These are phyloP conservation scores for Neocrepidodera transversa DNA, from an alignment of 2,888 invertebrate genomes.

Conservation along the genomic window DNA sequence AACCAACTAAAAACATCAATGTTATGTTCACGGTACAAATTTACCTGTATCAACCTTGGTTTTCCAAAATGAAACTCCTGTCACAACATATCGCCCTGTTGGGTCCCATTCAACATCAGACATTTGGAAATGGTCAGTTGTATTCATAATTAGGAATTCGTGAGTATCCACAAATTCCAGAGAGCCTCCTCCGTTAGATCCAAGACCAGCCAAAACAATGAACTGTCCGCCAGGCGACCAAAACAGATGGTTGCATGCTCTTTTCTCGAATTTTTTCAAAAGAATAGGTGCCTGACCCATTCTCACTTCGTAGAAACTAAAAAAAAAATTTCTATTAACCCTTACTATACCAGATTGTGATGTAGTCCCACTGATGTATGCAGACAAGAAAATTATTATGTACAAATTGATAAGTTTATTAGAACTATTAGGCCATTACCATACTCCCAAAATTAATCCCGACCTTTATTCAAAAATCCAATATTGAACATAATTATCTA, in stretches of 20 bases:
- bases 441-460: too few relatives aligned
- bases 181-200: slow-evolving; percentile 86
- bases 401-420: too few relatives aligned
- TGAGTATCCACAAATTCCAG: slow-evolving; percentile 95
- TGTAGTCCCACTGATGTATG: too few relatives aligned
- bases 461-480: too few relatives aligned
- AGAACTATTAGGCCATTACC: too few relatives aligned
- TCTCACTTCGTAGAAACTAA: slow-evolving; percentile 79
- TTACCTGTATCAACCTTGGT: slow-evolving; percentile 83
- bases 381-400: too few relatives aligned
- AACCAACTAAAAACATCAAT: too few relatives aligned
- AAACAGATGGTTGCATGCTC: slow-evolving; percentile 89
- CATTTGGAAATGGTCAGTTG: slow-evolving; percentile 89
- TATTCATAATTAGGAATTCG: slow-evolving; percentile 94
- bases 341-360: too few relatives aligned
- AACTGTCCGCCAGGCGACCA: slow-evolving; percentile 98
- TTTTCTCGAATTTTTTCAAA: slow-evolving; percentile 87
- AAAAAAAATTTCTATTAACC: too few relatives aligned
- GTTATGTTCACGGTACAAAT: too few relatives aligned
- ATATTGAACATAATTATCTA: too few relatives aligned
- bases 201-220: slow-evolving; percentile 89
- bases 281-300: slow-evolving; percentile 88
- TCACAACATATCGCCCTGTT: slow-evolving; percentile 95
- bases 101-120: slow-evolving; percentile 99
- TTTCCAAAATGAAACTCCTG: slow-evolving; percentile 94